phyloP scores from a whole-genome alignment of 2,888 invertebrate species.

The Euplexia lucipara region DNA sequence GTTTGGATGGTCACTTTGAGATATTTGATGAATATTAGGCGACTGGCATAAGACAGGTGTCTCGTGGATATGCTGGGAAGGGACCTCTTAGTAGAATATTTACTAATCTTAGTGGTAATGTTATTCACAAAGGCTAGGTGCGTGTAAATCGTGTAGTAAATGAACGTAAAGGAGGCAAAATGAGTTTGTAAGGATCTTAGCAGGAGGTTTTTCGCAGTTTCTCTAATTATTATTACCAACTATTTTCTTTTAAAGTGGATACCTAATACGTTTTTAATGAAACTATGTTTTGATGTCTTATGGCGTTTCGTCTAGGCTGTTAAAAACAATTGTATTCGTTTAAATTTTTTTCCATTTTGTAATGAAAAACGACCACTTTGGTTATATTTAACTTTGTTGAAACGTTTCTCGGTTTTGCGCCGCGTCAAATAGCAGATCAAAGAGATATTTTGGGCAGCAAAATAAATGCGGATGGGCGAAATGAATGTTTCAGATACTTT shows the following conservation, averaged over 20 bases:
- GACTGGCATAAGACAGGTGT: no score
- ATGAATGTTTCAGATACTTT: conserved; percentile 46
- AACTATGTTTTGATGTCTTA: conserved; percentile 6
- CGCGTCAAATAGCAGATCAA: conserved; percentile 55
- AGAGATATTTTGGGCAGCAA: conserved; percentile 50
- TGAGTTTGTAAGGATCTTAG: no score
- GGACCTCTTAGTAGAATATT: no score
- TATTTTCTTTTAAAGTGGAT: no score
- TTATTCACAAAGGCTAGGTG: no score
- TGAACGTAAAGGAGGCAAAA: no score
- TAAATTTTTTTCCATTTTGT: conserved; percentile 17
- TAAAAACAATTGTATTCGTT: conserved; percentile 9
- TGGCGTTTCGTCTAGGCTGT: not conserved
- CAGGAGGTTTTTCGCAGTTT: no score
- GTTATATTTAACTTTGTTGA: conserved; percentile 38
- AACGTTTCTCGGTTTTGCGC: conserved; percentile 30
- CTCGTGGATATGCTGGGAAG: no score
- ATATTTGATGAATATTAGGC: not conserved
- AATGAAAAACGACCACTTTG: conserved; percentile 1
- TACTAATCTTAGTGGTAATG: no score
- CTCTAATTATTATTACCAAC: no score
- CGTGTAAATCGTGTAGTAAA: no score
- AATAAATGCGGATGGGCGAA: conserved; percentile 42
- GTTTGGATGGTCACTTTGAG: no score
- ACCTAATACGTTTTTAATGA: not conserved